Evolutionary conservation across 2,888 invertebrate species (phyloP).

Genomic region (Invenusta paracnida): DNA sequence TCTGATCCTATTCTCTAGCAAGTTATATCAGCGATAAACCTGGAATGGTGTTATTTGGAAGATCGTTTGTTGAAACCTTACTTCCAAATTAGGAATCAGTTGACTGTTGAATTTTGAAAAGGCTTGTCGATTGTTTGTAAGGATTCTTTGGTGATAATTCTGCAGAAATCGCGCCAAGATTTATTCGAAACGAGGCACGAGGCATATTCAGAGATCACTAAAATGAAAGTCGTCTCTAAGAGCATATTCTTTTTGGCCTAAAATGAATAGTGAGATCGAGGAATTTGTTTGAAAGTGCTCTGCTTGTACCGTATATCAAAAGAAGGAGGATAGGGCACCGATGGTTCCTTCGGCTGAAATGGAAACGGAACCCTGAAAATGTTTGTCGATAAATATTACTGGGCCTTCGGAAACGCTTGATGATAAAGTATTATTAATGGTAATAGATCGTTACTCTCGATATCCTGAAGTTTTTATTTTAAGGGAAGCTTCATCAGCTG

Average conservation of each 20-base stretch:
- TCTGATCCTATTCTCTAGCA: background rate
- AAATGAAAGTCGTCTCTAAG: background rate
- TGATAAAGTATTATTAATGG: background rate
- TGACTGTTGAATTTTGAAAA: no score
- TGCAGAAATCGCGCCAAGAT: background rate
- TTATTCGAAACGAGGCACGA: background rate
- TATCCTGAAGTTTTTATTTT: slow-evolving; percentile 13
- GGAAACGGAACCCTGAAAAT: background rate
- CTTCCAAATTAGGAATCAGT: no score
- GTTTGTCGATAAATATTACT: background rate
- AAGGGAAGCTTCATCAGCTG: background rate
- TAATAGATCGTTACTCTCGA: background rate
- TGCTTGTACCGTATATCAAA: background rate
- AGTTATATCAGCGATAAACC: background rate
- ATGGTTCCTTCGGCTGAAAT: background rate
- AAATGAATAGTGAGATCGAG: background rate
- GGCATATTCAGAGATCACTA: background rate
- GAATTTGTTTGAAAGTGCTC: background rate
- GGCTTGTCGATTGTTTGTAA: no score
- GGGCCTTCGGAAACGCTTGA: slow-evolving; percentile 5
- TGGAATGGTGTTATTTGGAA: background rate
- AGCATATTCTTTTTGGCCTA: background rate
- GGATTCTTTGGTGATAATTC: background rate
- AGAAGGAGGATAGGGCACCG: background rate
- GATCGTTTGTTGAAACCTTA: no score